Evolutionary conservation across 2,113 vertebrate genomes (phyloP), one percentile per base, ranked within the genome.

Genomic region (Saiga tatarica): DNA sequence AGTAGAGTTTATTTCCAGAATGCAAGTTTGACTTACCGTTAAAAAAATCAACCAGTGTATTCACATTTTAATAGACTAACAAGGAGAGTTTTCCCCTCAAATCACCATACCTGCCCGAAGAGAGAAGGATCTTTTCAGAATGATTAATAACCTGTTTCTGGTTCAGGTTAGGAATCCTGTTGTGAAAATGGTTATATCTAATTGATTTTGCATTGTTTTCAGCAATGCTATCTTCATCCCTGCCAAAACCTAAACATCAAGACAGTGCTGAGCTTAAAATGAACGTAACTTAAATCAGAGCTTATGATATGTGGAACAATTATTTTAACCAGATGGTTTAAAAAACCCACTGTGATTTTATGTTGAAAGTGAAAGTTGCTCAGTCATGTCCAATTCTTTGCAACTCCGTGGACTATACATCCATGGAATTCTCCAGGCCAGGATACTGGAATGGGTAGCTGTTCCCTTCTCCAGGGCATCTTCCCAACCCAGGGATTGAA

Each of bases 61-160:
- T 87, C n/a, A 57, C 59, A 26, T 86, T 87, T 97, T 88, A 87
- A 64, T 52, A 67, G 64, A 90, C 42, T 90, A 39, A 39, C 67
- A 94, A 71, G 52, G 45, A 39, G 14, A 84, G 11, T 25, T 85
- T 97, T 96, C 53, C 39, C 47, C 59, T 97, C 36, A 94, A 60
- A 62, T 94, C 55, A 53, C 82, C 7, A 2, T 21, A 53, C 30
- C 39, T 76, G 12, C 79, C 47, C 52, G 87, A 21, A 42, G 79
- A 92, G 81, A 94, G 21, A 95, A n/a, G n/a, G 10, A 45, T 67
- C 50, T 91, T 87, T 67, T 21, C 42, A 88, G 76, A 91, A 86
- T 28, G 82, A 83, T 91, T 91, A 94, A 67, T 81, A 92, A 71
- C 36, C 39, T 83, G 12, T 82, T 95, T 79, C 42, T 57, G 19